These are phyloP conservation scores for Rhea americana DNA, from an alignment of 2,113 vertebrate species.

Conservation along the genomic window DNA sequence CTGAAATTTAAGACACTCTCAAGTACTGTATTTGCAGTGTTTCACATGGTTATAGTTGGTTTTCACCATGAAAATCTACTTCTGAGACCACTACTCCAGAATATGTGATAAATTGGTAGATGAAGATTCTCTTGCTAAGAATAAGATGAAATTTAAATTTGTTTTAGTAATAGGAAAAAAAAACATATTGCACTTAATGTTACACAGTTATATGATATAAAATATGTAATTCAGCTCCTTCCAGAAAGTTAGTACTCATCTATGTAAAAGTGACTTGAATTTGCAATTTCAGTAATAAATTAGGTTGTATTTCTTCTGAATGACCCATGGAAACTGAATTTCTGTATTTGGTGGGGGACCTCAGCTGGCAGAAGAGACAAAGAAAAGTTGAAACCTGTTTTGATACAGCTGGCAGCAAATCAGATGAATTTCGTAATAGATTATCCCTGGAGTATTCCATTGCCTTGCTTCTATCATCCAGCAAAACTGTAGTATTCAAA, in stretches of 20 bases:
- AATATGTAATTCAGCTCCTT: not conserved
- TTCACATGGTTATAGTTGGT: not conserved
- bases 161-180: conserved; percentile 17
- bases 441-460: not conserved
- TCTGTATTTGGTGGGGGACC: not conserved
- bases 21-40: not conserved
- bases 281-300: not conserved
- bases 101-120: not conserved
- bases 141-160: not conserved
- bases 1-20: not conserved
- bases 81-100: not conserved
- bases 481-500: not conserved
- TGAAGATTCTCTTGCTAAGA: not conserved
- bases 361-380: not conserved
- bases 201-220: not conserved
- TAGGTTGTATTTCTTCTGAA: not conserved
- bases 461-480: not conserved
- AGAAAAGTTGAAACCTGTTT: not conserved
- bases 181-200: not conserved
- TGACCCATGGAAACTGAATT: not conserved
- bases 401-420: conserved; percentile 18
- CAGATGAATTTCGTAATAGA: conserved; percentile 1
- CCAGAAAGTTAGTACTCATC: not conserved
- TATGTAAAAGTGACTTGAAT: not conserved
- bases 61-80: not conserved